Evolutionary conservation across 2,888 invertebrate genomes (phyloP).

Genomic region (Hyalella azteca): DNA sequence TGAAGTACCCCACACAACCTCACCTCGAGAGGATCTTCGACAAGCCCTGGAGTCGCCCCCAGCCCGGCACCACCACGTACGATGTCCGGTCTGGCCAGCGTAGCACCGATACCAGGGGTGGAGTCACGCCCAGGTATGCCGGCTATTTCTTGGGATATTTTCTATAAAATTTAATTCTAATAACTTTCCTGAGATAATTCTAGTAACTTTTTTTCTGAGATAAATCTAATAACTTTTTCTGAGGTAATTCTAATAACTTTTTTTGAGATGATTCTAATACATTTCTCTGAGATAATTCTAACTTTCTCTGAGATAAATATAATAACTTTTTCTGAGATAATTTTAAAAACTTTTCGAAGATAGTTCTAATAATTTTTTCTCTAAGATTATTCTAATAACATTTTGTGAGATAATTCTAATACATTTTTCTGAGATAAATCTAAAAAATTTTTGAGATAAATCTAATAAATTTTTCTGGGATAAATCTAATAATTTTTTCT

Average conservation of each 20-base stretch:
- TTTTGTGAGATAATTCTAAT: too few species aligned
- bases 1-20: neutral
- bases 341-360: neutral
- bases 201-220: neutral
- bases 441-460: neutral
- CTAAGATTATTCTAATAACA: too few species aligned
- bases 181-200: neutral
- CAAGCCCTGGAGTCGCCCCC: conserved; percentile 72
- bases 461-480: neutral
- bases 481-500: neutral
- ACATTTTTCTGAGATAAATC: neutral
- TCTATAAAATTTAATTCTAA: too few species aligned
- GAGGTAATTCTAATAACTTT: neutral
- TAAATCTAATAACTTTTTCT: neutral
- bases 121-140: conserved; percentile 69
- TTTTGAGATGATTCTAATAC: too few species aligned
- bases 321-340: neutral
- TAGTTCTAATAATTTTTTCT: too few species aligned
- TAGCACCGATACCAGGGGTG: conserved; percentile 44
- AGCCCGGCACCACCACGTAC: conserved; percentile 31
- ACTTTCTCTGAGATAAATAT: neutral
- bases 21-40: conserved; percentile 82
- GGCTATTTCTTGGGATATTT: too few species aligned
- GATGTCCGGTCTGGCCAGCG: neutral
- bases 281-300: too few species aligned